Conservation (phyloP, 2,797 vertebrate genomes). For the Sebastiscus tertius region DNA sequence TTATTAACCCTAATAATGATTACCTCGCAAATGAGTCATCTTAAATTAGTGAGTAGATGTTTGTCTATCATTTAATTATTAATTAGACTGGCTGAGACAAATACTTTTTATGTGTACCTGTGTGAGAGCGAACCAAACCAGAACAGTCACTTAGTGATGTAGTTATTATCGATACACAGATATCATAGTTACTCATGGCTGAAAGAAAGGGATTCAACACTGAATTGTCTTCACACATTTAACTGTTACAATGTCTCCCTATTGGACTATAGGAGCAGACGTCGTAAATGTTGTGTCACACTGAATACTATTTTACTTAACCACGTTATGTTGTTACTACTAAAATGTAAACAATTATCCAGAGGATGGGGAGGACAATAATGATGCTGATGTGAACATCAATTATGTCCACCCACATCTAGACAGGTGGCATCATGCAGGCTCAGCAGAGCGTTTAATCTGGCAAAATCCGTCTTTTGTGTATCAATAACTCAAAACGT, state of each 20-base stretch:
- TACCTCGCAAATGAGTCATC: neutral
- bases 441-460: neutral
- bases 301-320: conserved; percentile 1
- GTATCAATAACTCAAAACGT: neutral
- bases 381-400: conserved; percentile 22
- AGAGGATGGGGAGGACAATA: neutral
- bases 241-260: conserved; percentile 8
- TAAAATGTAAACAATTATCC: conserved; percentile 5
- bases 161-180: neutral
- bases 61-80: neutral
- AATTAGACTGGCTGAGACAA: neutral
- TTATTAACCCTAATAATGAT: neutral
- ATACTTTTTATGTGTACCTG: neutral
- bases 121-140: neutral
- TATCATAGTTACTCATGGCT: neutral
- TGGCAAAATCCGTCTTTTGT: neutral
- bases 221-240: conserved; percentile 1
- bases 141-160: neutral
- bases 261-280: conserved; percentile 12
- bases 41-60: neutral
- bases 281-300: conserved; percentile 24
- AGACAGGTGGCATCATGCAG: conserved; percentile 8
- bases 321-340: conserved; percentile 1
- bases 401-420: conserved; percentile 11
- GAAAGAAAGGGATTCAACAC: neutral